phyloP scores from a whole-genome alignment of 1,140 invertebrate genomes.

The Cheumatopsyche charites region DNA sequence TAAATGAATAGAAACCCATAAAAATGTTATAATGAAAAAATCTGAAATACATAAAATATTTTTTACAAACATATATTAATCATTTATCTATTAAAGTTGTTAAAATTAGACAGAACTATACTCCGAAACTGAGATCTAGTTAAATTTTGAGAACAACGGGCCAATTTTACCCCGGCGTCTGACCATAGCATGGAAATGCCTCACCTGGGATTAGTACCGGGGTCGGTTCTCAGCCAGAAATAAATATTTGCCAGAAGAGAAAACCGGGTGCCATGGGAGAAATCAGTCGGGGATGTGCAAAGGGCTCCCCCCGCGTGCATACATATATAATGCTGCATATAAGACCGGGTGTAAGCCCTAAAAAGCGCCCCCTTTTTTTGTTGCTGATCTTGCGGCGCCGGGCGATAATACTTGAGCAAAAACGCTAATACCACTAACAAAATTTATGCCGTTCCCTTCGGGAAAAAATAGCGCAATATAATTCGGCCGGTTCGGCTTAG shows the following conservation, averaged over 20 bases:
- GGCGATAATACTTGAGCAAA: conserved; percentile 1
- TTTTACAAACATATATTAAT: no score
- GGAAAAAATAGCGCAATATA: no score
- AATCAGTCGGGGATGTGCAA: no score
- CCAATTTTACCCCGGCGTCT: conserved; percentile 5
- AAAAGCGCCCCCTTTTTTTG: conserved; percentile 5
- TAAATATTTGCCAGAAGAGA: conserved; percentile 19
- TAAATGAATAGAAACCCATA: no score
- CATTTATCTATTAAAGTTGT: no score
- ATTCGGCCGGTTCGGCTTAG: no score
- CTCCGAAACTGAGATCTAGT: not conserved
- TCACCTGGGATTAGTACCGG: conserved; percentile 15
- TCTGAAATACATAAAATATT: no score
- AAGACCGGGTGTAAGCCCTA: not conserved
- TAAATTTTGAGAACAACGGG: conserved; percentile 1
- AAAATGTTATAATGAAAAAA: no score
- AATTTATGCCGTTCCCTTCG: not conserved
- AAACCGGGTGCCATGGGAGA: no score
- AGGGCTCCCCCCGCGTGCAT: not conserved
- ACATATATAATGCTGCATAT: not conserved
- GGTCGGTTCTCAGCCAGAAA: conserved; percentile 18
- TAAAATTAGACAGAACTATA: no score
- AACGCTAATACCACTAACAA: conserved; percentile 1
- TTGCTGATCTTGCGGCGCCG: conserved; percentile 11
- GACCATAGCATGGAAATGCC: not conserved